Conservation (phyloP, 2,113 vertebrate genomes). For the Petaurus breviceps region DNA sequence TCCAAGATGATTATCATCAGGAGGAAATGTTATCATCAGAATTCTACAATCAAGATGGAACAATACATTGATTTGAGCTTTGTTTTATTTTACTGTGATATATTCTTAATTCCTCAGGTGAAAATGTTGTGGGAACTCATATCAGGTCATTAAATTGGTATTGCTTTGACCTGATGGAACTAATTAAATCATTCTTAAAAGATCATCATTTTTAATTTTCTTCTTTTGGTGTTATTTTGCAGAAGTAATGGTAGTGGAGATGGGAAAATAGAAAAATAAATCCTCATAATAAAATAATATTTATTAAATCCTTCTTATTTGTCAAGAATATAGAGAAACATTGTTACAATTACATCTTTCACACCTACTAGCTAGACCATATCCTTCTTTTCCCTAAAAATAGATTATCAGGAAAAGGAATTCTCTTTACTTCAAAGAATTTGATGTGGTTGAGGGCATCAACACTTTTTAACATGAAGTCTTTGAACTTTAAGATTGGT, state of each 20-base stretch:
- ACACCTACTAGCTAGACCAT: not conserved
- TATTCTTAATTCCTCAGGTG: not conserved
- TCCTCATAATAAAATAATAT: not conserved
- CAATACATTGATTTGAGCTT: not conserved
- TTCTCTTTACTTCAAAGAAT: not conserved
- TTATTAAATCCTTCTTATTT: constrained; percentile 6
- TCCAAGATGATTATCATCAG: not conserved
- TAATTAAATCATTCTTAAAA: not conserved
- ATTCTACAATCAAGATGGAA: not conserved
- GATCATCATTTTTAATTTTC: not conserved
- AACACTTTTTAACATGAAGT: not conserved
- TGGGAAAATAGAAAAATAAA: not conserved
- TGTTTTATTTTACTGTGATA: not conserved
- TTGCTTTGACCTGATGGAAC: not conserved
- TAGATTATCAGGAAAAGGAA: not conserved
- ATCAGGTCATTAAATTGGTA: not conserved
- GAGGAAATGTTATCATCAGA: not conserved
- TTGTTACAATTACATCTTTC: not conserved
- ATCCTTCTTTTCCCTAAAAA: not conserved
- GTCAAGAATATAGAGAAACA: constrained; percentile 6
- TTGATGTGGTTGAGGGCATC: not conserved
- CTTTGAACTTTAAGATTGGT: not conserved
- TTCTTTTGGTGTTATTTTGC: not conserved
- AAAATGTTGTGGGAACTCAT: not conserved
- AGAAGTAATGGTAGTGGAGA: not conserved